Conservation (phyloP, 2,113 vertebrate genomes). For the Corythornis cristatus region DNA sequence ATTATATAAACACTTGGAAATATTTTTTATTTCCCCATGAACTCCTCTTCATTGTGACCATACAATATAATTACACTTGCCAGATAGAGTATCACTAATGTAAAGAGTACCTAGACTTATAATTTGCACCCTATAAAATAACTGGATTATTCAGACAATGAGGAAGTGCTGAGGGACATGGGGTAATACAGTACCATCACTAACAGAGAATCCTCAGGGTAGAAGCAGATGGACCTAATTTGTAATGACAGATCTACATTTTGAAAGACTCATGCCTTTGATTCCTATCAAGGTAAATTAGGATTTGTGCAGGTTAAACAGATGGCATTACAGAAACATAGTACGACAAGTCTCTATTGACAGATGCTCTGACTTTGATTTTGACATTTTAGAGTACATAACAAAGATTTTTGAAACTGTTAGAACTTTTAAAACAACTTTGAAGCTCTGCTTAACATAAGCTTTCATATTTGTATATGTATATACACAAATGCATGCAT, state of each 20-base stretch:
- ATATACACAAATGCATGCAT: accelerated
- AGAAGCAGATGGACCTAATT: neutral
- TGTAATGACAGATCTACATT: neutral
- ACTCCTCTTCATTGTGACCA: neutral
- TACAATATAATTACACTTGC: neutral
- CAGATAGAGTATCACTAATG: neutral
- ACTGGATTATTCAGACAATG: neutral
- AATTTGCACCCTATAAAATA: neutral
- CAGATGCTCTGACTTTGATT: neutral
- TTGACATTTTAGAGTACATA: neutral
- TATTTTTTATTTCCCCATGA: neutral
- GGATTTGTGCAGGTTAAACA: neutral
- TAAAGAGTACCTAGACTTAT: neutral
- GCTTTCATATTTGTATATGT: neutral
- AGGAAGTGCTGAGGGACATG: neutral
- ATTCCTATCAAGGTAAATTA: neutral
- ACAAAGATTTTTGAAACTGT: neutral
- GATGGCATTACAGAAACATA: neutral
- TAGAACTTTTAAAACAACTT: neutral
- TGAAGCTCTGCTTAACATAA: neutral
- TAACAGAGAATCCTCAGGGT: neutral
- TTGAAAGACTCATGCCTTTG: neutral
- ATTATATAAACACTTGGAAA: neutral
- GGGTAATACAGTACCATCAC: neutral
- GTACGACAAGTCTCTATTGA: neutral